Evolutionary conservation across 2,888 invertebrate genomes (phyloP).

Genomic region (Lumbricus terrestris): DNA sequence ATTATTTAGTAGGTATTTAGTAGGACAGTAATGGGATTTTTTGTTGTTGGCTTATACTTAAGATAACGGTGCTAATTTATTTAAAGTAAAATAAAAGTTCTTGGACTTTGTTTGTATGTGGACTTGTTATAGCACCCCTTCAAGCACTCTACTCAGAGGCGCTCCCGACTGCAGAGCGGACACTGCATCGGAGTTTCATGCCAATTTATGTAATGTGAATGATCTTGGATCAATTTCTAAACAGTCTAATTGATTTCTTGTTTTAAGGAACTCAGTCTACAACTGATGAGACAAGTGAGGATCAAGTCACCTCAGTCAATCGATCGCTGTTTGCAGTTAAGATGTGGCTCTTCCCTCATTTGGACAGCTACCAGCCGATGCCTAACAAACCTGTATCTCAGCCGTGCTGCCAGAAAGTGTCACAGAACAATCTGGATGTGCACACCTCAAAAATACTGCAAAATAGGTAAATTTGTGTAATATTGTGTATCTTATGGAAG

Average conservation of each 20-base stretch:
- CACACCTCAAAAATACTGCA: constrained; percentile 7
- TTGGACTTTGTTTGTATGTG: no score
- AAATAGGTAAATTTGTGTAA: background rate
- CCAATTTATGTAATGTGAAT: background rate
- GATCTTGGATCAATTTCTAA: background rate
- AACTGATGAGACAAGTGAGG: background rate
- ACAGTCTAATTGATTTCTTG: background rate
- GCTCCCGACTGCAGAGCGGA: no score
- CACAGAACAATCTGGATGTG: constrained; percentile 4
- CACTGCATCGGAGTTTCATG: no score
- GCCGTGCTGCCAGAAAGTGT: background rate
- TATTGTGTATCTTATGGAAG: background rate
- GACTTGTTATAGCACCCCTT: no score
- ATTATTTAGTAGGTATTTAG: no score
- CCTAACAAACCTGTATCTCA: background rate
- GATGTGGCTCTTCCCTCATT: background rate
- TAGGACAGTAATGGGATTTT: no score
- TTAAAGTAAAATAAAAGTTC: no score
- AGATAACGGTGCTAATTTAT: no score
- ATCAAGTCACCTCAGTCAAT: background rate
- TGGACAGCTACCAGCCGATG: background rate
- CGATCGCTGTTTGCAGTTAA: constrained; percentile 8
- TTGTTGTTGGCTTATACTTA: no score
- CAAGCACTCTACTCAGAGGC: no score
- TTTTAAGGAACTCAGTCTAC: background rate